phyloP scores from a whole-genome alignment of 2,888 invertebrate genomes.

The Megamerina dolium region DNA sequence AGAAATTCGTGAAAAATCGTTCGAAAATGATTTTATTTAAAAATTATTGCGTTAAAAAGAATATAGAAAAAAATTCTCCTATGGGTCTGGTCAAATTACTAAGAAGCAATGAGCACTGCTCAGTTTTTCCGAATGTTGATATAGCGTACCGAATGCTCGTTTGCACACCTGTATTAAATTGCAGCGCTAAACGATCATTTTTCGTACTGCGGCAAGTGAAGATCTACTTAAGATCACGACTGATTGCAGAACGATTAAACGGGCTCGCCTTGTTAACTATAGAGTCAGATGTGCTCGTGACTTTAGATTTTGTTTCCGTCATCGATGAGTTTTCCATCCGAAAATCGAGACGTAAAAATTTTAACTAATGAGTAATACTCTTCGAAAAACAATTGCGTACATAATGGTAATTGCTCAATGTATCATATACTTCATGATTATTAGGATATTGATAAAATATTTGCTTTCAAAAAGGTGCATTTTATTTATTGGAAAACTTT shows the following conservation, averaged over 20 bases:
- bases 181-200: neutral
- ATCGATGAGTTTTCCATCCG: too few species aligned
- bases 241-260: neutral
- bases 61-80: conserved; percentile 2
- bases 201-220: neutral
- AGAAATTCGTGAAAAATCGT: conserved; percentile 2
- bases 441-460: too few species aligned
- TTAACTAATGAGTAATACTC: too few species aligned
- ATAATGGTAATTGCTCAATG: too few species aligned
- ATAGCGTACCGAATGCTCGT: conserved; percentile 1
- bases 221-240: neutral
- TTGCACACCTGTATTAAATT: neutral
- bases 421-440: too few species aligned
- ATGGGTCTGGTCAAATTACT: too few species aligned
- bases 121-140: too few species aligned
- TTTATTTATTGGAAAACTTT: too few species aligned
- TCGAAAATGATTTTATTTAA: neutral
- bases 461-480: too few species aligned
- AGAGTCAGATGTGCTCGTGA: neutral
- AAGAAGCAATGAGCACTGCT: too few species aligned
- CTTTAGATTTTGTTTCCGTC: conserved; percentile 1
- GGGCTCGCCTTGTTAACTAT: neutral
- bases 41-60: conserved; percentile 3
- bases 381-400: too few species aligned
- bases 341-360: neutral